These are phyloP conservation scores for Pteropus alecto DNA, from an alignment of 2,113 vertebrate species.

Conservation along the genomic window DNA sequence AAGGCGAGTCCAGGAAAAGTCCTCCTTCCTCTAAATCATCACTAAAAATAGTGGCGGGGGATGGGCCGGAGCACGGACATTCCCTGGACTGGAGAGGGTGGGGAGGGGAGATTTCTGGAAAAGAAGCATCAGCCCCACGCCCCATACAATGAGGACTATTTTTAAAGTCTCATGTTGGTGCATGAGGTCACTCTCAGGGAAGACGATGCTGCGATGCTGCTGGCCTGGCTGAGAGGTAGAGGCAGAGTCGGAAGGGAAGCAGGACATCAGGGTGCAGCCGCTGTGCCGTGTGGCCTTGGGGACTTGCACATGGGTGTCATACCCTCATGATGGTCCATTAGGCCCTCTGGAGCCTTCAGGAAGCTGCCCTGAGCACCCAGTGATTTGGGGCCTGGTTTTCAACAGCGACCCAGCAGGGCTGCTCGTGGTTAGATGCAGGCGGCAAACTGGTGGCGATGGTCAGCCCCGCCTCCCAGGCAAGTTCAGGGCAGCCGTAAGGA, in stretches of 20 bases:
- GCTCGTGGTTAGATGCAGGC: background rate
- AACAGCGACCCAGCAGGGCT: background rate
- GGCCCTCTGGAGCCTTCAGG: background rate
- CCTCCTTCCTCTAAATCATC: conserved; percentile 53
- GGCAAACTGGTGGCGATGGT: background rate
- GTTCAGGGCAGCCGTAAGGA: background rate
- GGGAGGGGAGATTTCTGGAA: conserved; percentile 43
- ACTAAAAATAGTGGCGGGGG: conserved; percentile 54
- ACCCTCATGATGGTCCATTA: background rate
- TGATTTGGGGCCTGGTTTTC: background rate
- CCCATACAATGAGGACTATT: background rate
- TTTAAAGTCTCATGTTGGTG: background rate
- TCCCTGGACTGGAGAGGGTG: background rate
- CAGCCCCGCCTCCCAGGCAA: background rate
- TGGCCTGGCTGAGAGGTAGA: background rate
- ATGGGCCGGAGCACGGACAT: background rate
- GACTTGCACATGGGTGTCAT: background rate
- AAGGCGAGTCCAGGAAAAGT: conserved; percentile 69
- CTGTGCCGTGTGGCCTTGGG: background rate
- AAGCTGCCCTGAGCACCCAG: background rate
- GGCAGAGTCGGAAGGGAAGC: background rate
- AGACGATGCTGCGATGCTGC: background rate
- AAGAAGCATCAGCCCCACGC: background rate
- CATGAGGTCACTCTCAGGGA: conserved; percentile 10
- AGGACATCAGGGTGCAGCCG: background rate